Percentiles rank a stretch among this genome's conserved stretches.
These are phyloP conservation scores for Ptilodon capucinus DNA, from an alignment of 2,888 invertebrate species.

Conservation along the genomic window DNA sequence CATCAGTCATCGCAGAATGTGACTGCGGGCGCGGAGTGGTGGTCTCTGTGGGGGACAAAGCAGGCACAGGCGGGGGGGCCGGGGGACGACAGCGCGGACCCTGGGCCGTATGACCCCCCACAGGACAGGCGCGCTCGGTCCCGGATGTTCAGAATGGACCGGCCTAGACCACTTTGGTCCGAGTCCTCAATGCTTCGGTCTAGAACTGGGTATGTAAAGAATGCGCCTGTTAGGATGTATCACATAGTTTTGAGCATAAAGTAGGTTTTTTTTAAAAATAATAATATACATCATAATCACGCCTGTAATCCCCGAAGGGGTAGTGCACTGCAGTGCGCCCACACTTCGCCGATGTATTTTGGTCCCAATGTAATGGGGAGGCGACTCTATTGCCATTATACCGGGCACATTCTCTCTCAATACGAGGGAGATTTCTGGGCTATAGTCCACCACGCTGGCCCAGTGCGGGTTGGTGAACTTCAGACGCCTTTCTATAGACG, in stretches of 20 bases:
- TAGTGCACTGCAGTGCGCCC: too few relatives aligned
- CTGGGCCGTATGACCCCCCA: slow-evolving; percentile 65
- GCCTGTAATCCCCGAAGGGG: too few relatives aligned
- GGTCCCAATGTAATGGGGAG: too few relatives aligned
- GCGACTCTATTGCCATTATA: too few relatives aligned
- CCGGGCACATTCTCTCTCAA: too few relatives aligned
- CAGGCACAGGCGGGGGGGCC: slow-evolving; percentile 73
- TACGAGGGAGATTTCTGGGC: too few relatives aligned
- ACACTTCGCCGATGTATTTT: too few relatives aligned
- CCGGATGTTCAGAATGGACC: slow-evolving; percentile 60
- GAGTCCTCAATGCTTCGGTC: slow-evolving; percentile 39
- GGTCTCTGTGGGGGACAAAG: slow-evolving; percentile 69
- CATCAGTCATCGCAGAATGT: slow-evolving; percentile 82
- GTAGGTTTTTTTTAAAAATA: too few relatives aligned
- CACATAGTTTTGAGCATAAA: too few relatives aligned
- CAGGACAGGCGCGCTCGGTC: slow-evolving; percentile 71
- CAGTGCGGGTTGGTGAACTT: neutral
- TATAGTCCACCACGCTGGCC: neutral
- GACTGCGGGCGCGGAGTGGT: slow-evolving; percentile 84
- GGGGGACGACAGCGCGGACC: slow-evolving; percentile 70
- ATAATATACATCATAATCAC: too few relatives aligned
- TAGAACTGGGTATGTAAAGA: slow-evolving; percentile 52
- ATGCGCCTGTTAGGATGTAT: too few relatives aligned
- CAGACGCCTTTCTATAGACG: neutral
- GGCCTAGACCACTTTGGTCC: slow-evolving; percentile 53